Conservation (phyloP, 1,140 invertebrate species). For the Platorchestia sp. region DNA sequence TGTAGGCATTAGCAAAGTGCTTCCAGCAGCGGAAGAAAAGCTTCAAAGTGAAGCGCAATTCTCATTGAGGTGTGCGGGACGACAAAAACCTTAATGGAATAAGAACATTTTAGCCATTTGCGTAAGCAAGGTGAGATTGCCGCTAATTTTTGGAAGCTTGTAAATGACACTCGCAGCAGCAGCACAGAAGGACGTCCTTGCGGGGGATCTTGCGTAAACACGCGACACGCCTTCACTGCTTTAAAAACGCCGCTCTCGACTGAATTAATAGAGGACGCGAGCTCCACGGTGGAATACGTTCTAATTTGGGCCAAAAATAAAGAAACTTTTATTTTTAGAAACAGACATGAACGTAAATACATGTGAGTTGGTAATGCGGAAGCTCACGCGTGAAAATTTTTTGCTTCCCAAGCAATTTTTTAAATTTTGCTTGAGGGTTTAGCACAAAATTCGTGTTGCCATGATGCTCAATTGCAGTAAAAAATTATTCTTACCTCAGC, state of each 20-base stretch:
- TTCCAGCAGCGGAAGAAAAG: background rate
- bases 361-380: background rate
- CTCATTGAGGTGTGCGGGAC: background rate
- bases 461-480: too few relatives aligned
- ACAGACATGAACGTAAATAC: background rate
- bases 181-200: background rate
- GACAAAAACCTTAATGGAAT: slow-evolving; percentile 46
- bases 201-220: background rate
- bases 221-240: background rate
- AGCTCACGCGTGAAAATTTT: too few relatives aligned
- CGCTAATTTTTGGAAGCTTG: slow-evolving; percentile 33
- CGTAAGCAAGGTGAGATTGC: slow-evolving; percentile 51
- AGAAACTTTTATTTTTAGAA: background rate
- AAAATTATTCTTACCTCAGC: too few relatives aligned
- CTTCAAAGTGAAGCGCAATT: slow-evolving; percentile 3
- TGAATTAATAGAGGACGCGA: background rate
- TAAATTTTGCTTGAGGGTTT: too few relatives aligned
- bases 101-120: slow-evolving; percentile 47
- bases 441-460: too few relatives aligned
- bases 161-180: background rate
- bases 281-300: background rate
- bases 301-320: background rate
- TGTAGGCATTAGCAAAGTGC: background rate
- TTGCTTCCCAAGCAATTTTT: too few relatives aligned
- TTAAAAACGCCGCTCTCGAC: background rate